Percentiles rank a stretch among this genome's conserved stretches.
Conservation (phyloP, 1,140 invertebrate genomes). For the Orius insidiosus region DNA sequence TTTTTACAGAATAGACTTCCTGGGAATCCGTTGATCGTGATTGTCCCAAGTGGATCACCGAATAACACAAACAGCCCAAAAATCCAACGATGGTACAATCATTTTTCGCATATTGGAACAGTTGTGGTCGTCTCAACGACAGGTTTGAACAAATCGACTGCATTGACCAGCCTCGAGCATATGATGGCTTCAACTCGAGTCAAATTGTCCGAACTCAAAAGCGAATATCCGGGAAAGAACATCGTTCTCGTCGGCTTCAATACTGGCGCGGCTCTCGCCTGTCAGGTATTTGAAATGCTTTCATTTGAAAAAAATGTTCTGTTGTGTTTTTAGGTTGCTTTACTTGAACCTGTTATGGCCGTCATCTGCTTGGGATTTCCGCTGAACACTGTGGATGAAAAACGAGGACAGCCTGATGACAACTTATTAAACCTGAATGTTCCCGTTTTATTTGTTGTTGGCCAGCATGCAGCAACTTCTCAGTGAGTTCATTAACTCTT, state of each 20-base stretch:
- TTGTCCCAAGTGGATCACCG: slow-evolving; percentile 4
- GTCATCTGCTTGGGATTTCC: slow-evolving; percentile 69
- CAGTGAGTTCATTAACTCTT: slow-evolving; percentile 22
- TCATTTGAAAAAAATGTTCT: not conserved
- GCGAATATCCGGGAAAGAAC: slow-evolving; percentile 46
- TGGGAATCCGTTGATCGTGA: slow-evolving; percentile 12
- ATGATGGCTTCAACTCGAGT: slow-evolving; percentile 45
- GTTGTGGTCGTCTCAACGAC: slow-evolving; percentile 11
- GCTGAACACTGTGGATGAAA: slow-evolving; percentile 52
- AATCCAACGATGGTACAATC: slow-evolving; percentile 9
- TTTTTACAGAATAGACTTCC: slow-evolving; percentile 7
- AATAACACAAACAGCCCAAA: not conserved
- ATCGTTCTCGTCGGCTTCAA: slow-evolving; percentile 64
- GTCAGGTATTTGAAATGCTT: slow-evolving; percentile 29
- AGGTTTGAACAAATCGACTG: slow-evolving; percentile 28
- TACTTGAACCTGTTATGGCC: slow-evolving; percentile 48
- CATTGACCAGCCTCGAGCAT: slow-evolving; percentile 44
- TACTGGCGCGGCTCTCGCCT: slow-evolving; percentile 51
- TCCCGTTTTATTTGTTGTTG: slow-evolving; percentile 64
- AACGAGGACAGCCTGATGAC: slow-evolving; percentile 62
- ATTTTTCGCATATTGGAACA: slow-evolving; percentile 6
- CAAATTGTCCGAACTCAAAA: slow-evolving; percentile 51
- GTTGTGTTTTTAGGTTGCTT: slow-evolving; percentile 29
- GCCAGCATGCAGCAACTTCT: slow-evolving; percentile 45
- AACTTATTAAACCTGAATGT: slow-evolving; percentile 50